Percentiles rank a stretch among this genome's conserved stretches.
Evolutionary conservation across 2,888 invertebrate species (phyloP).

Genomic region (Xestobium rufovillosum): DNA sequence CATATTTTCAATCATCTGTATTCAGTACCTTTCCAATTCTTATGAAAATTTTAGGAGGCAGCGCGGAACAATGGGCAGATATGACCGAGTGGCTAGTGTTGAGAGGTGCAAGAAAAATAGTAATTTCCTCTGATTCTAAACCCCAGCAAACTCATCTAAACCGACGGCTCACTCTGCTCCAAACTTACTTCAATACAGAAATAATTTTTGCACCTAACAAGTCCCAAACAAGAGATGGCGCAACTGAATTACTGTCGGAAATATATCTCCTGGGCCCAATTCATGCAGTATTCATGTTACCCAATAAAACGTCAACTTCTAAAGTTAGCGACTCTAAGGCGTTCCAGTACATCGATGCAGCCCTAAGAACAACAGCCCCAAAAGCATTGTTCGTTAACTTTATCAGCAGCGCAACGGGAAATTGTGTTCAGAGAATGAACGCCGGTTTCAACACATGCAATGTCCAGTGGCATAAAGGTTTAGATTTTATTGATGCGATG

Average conservation of each 20-base stretch:
- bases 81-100: constrained; percentile 78
- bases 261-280: constrained; percentile 33
- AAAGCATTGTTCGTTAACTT: constrained; percentile 38
- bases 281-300: constrained; percentile 35
- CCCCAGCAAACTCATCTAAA: constrained; percentile 62
- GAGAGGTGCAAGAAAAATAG: constrained; percentile 70
- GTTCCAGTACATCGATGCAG: constrained; percentile 35
- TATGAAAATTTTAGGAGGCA: constrained; percentile 30
- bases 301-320: constrained; percentile 25
- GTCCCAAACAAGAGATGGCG: constrained; percentile 32
- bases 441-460: constrained; percentile 36
- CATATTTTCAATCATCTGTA: no score
- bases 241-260: constrained; percentile 30
- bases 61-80: constrained; percentile 37
- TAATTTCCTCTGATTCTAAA: constrained; percentile 71
- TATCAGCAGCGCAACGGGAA: constrained; percentile 31
- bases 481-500: constrained; percentile 32
- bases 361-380: constrained; percentile 35
- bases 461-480: constrained; percentile 32
- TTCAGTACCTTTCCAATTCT: no score
- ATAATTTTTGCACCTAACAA: constrained; percentile 33
- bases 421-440: constrained; percentile 32
- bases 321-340: constrained; percentile 33
- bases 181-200: constrained; percentile 34
- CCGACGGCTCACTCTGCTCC: constrained; percentile 33